Base-by-base conservation (phyloP, 1,140 invertebrate species). In the Penaeus chinensis region DNA sequence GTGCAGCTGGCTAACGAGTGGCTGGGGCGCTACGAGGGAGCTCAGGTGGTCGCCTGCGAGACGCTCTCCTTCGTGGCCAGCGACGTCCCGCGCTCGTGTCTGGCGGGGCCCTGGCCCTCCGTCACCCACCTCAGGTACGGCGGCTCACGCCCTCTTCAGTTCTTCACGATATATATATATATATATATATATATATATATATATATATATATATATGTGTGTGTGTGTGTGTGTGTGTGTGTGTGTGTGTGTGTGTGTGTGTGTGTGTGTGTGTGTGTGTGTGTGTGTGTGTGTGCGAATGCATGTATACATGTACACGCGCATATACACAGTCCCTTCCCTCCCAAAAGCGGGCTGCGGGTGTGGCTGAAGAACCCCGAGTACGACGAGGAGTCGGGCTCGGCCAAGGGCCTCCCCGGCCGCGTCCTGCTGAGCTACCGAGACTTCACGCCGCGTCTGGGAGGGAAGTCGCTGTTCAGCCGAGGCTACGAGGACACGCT, bases 1-100 rank as follows among this genome's bases (percentile, higher is more conserved):
- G 86, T 83, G 19, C 86, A 87, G 61, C 47, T 32, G 24, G 86
- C 86, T 13, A 87, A 87, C 61, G 86, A 87, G 37, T 87, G 86
- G 86, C 60, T 87, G 37, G 42, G 69, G 0, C 22, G 42, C 13
- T 76, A 63, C 22, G 66, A 82, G 61, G 66, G 54, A 2, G 27
- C 8, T 13, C 69, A 83, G 37, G 80, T 87, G 60, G 71, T 87
- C 20, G 62, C 54, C 18, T 87, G 86, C 32, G 86, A 87, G 60
- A 63, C 65, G 37, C 47, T 87, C 8, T n/a, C 81, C 32, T 87
- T 61, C 37, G 11, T 27, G 32, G 8, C n/a, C 19, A 16, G 80
- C 10, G 69, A 60, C 27, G 3, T 27, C 1, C 61, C 22, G 10
- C 20, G 37, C 80, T 66, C 71, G 5, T 19, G n/a, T n/a, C 60